Evolutionary conservation across 1,140 invertebrate species (phyloP).

Genomic region (Psix sp.): DNA sequence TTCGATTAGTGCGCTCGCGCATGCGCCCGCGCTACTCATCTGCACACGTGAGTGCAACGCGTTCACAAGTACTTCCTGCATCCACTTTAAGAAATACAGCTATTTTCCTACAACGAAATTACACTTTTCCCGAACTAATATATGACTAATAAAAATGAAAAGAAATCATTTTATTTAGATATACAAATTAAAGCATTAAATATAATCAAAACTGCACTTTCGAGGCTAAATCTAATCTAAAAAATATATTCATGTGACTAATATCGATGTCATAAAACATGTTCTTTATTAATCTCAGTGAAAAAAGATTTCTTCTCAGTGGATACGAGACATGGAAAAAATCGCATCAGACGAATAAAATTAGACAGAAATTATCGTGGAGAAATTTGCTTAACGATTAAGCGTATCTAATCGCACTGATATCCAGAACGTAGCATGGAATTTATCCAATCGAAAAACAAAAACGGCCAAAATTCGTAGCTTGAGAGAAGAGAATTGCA

Average conservation of each 20-base stretch:
- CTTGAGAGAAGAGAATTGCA: too few species aligned
- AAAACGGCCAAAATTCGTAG: background rate
- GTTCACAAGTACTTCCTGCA: slow-evolving; percentile 33
- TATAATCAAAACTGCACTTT: too few species aligned
- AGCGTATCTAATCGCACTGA: slow-evolving; percentile 33
- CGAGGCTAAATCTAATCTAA: too few species aligned
- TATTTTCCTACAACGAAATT: slow-evolving; percentile 2
- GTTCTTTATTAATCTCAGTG: too few species aligned
- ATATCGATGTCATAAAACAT: too few species aligned
- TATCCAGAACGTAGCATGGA: slow-evolving; percentile 15
- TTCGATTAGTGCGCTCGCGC: slow-evolving; percentile 31
- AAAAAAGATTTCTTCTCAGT: too few species aligned
- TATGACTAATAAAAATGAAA: background rate
- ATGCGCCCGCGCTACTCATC: slow-evolving; percentile 32
- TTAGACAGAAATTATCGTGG: slow-evolving; percentile 1
- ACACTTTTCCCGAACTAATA: background rate
- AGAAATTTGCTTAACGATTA: slow-evolving; percentile 32
- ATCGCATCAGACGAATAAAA: background rate
- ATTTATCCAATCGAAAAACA: slow-evolving; percentile 5
- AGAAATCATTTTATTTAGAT: too few species aligned
- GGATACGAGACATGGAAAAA: too few species aligned
- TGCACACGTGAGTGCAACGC: slow-evolving; percentile 27
- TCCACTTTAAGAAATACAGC: background rate
- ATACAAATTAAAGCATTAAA: too few species aligned
- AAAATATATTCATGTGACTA: too few species aligned